Evolutionary conservation across 2,113 vertebrate genomes (phyloP).

Genomic region (Tragelaphus buxtoni): DNA sequence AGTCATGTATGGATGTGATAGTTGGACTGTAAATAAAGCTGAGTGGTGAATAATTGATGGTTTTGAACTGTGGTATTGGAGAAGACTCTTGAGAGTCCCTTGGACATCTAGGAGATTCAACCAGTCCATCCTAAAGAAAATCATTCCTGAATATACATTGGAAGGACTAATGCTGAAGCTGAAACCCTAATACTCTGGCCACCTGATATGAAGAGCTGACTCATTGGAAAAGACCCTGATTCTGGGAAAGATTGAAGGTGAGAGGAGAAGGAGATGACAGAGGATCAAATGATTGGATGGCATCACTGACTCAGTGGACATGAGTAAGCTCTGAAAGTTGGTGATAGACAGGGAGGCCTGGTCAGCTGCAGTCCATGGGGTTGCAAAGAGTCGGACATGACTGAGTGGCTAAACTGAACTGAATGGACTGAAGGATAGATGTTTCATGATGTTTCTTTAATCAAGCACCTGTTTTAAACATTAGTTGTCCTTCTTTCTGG

Average conservation of each 20-base stretch:
- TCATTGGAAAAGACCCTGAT: not conserved
- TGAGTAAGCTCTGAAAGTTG: not conserved
- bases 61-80: not conserved
- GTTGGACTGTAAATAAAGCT: not conserved
- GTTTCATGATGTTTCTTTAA: not conserved
- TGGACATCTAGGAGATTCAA: not conserved
- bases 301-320: not conserved
- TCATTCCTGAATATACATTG: not conserved
- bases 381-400: not conserved
- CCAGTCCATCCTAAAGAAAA: not conserved
- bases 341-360: not conserved
- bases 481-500: not conserved
- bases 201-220: not conserved
- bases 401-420: accelerated
- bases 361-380: not conserved
- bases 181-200: not conserved
- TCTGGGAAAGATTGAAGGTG: not conserved
- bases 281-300: not conserved
- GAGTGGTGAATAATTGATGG: not conserved
- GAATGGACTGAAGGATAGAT: not conserved
- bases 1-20: not conserved
- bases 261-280: accelerated
- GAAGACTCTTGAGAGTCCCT: not conserved
- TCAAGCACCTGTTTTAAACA: not conserved
- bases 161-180: not conserved